Conservation (phyloP, 2,797 vertebrate genomes). For the Eulemur albifrons region DNA sequence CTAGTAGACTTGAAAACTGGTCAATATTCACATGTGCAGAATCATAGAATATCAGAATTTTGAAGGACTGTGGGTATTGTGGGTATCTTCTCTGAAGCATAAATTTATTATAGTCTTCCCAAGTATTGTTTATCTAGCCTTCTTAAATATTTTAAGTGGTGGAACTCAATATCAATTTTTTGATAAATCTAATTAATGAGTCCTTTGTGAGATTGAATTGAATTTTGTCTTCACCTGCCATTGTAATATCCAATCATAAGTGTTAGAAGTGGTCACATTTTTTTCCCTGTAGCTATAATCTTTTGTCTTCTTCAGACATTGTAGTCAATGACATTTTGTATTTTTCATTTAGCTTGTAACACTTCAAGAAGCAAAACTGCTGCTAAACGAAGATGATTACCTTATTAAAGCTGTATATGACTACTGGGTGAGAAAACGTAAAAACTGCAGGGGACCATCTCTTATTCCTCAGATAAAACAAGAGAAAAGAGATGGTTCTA, state of each 20-base stretch:
- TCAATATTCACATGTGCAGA: background rate
- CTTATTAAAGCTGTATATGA: conserved; percentile 96
- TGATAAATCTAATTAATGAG: background rate
- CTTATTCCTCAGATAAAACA: conserved; percentile 93
- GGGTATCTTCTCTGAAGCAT: background rate
- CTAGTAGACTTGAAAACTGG: conserved; percentile 23
- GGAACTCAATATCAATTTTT: conserved; percentile 11
- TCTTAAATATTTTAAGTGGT: conserved; percentile 38
- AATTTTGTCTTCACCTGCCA: conserved; percentile 13
- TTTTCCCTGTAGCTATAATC: conserved; percentile 24
- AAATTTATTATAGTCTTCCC: background rate
- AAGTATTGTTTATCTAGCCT: background rate
- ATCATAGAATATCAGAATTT: conserved; percentile 17
- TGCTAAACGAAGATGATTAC: conserved; percentile 96
- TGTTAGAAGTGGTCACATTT: conserved; percentile 6
- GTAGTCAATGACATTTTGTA: conserved; percentile 38
- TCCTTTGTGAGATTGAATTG: conserved; percentile 22
- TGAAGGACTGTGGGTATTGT: background rate
- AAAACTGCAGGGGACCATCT: conserved; percentile 91
- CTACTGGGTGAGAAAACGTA: conserved; percentile 96
- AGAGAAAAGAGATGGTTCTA: conserved; percentile 94
- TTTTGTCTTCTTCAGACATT: conserved; percentile 47
- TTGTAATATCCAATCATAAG: conserved; percentile 19
- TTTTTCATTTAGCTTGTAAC: conserved; percentile 89
- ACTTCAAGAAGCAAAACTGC: conserved; percentile 93